These are phyloP conservation scores for Heliornis fulica DNA, from an alignment of 2,113 vertebrate genomes.

Conservation along the genomic window DNA sequence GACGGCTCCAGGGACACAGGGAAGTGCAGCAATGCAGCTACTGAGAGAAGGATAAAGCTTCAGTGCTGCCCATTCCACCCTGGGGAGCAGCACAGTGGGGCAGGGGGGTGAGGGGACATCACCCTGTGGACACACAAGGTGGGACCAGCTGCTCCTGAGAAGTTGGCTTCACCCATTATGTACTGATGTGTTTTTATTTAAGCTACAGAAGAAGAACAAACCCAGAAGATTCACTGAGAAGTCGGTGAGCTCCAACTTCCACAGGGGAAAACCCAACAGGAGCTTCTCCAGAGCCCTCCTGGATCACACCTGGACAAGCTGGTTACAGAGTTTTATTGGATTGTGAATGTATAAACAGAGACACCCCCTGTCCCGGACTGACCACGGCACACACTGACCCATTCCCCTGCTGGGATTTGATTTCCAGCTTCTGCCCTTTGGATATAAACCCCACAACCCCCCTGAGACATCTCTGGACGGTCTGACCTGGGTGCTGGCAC, in stretches of 20 bases:
- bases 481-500: not conserved
- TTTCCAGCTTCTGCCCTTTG: slow-evolving; percentile 56
- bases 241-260: not conserved
- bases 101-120: too few relatives aligned
- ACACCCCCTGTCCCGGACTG: not conserved
- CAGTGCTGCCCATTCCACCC: too few relatives aligned
- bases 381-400: slow-evolving; percentile 33
- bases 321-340: too few relatives aligned
- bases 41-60: too few relatives aligned
- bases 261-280: too few relatives aligned
- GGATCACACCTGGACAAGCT: too few relatives aligned
- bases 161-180: too few relatives aligned
- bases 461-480: too few relatives aligned
- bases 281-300: too few relatives aligned
- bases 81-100: not conserved
- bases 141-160: not conserved
- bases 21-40: not conserved
- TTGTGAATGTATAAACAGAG: too few relatives aligned
- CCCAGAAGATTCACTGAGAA: too few relatives aligned
- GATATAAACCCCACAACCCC: not conserved
- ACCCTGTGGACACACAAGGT: rapidly evolving
- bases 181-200: not conserved
- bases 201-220: not conserved
- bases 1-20: not conserved
- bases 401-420: slow-evolving; percentile 47